Conservation (phyloP, 1,140 invertebrate genomes). For the Aphelenchoides besseyi region DNA sequence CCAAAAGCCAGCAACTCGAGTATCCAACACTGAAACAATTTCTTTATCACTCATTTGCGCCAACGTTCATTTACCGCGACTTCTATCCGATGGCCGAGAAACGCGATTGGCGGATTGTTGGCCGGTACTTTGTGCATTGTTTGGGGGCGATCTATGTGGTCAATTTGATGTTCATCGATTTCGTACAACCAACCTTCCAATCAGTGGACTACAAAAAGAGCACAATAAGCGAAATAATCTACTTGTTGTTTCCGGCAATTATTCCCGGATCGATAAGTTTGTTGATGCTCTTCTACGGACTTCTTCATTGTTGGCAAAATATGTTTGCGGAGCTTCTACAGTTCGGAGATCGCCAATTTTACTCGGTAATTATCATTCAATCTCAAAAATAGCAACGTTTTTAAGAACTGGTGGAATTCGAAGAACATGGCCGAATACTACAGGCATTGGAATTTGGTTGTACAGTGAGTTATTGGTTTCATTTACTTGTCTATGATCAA, state of each 20-base stretch:
- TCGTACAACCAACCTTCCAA: constrained; percentile 48
- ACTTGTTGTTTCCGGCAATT: constrained; percentile 53
- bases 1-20: background rate
- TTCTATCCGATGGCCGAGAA: constrained; percentile 29
- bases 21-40: constrained; percentile 52
- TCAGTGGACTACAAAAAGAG: constrained; percentile 34
- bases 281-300: constrained; percentile 57
- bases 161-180: constrained; percentile 54
- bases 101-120: constrained; percentile 48
- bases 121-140: constrained; percentile 42
- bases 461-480: no score
- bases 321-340: constrained; percentile 55
- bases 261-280: constrained; percentile 57
- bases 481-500: no score
- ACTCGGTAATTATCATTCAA: constrained; percentile 38
- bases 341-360: constrained; percentile 58
- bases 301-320: constrained; percentile 52
- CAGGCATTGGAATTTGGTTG: constrained; percentile 86
- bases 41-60: constrained; percentile 58
- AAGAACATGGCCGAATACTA: constrained; percentile 78
- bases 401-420: constrained; percentile 91
- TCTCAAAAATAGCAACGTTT: constrained; percentile 30
- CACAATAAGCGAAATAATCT: constrained; percentile 24
- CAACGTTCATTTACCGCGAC: constrained; percentile 58
- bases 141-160: constrained; percentile 56